Evolutionary conservation across 2,888 invertebrate genomes (phyloP).

Genomic region (Dasysyrphus tricinctus): DNA sequence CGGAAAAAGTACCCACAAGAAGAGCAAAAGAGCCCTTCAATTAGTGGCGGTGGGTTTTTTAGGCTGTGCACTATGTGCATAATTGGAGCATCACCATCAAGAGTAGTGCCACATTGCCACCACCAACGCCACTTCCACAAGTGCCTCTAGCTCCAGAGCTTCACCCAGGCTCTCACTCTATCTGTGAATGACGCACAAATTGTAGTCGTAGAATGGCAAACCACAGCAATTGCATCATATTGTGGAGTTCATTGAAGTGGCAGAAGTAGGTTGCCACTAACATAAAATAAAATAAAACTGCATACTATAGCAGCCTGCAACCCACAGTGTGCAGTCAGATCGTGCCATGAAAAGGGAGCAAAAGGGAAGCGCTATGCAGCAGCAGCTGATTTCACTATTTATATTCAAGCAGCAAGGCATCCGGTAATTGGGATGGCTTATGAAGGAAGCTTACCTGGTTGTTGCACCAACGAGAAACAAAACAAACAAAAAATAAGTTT

Average conservation of each 20-base stretch:
- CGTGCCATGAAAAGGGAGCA: not conserved
- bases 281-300: slow-evolving; percentile 33
- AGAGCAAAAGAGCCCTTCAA: slow-evolving; percentile 49
- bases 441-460: slow-evolving; percentile 47
- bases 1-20: slow-evolving; percentile 35
- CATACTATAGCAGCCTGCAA: not conserved
- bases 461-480: slow-evolving; percentile 32
- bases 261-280: slow-evolving; percentile 66
- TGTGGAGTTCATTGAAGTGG: slow-evolving; percentile 70
- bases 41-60: slow-evolving; percentile 55
- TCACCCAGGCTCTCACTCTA: not conserved
- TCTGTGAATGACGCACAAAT: slow-evolving; percentile 53
- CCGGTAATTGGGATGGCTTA: slow-evolving; percentile 32
- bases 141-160: slow-evolving; percentile 17
- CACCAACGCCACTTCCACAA: slow-evolving; percentile 3
- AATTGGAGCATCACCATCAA: slow-evolving; percentile 63
- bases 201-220: slow-evolving; percentile 36
- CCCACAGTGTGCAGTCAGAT: slow-evolving; percentile 2
- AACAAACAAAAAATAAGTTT: not conserved
- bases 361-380: slow-evolving; percentile 17
- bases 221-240: slow-evolving; percentile 64
- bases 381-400: slow-evolving; percentile 47
- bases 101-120: slow-evolving; percentile 5
- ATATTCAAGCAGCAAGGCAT: slow-evolving; percentile 33
- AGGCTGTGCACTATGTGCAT: slow-evolving; percentile 50